Percentiles rank a stretch among this genome's conserved stretches.
Conservation (phyloP, 1,140 invertebrate genomes). For the Anadara kagoshimensis region DNA sequence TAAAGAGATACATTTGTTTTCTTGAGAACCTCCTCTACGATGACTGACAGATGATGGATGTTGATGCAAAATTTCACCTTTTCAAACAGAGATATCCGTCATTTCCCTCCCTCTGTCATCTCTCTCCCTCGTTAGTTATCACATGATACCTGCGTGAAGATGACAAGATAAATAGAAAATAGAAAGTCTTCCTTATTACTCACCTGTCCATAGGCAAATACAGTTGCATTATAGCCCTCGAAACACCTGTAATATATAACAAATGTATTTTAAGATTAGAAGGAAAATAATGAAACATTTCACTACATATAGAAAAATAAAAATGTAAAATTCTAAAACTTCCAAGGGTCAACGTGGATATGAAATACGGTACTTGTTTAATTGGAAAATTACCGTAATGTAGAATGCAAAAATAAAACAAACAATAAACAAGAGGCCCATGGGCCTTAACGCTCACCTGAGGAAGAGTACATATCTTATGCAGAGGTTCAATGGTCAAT, state of each 20-base stretch:
- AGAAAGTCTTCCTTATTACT: constrained; percentile 26
- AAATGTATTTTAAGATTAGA: neutral
- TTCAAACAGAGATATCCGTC: neutral
- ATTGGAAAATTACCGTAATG: too few relatives aligned
- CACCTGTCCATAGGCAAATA: constrained; percentile 77
- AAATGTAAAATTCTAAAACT: too few relatives aligned
- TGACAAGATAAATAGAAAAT: neutral
- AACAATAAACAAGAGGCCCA: too few relatives aligned
- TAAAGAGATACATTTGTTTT: too few relatives aligned
- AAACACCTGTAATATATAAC: constrained; percentile 69
- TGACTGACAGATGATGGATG: too few relatives aligned
- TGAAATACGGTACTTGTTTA: too few relatives aligned
- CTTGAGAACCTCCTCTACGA: too few relatives aligned
- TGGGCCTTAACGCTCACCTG: too few relatives aligned
- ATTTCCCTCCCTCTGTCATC: neutral
- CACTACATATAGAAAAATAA: neutral
- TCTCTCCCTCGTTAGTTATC: neutral
- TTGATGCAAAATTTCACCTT: neutral
- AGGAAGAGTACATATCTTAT: too few relatives aligned
- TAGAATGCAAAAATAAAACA: too few relatives aligned
- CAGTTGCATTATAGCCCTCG: constrained; percentile 77
- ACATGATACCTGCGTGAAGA: neutral
- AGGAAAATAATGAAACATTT: neutral
- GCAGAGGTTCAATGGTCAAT: too few relatives aligned
- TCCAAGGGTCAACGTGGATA: too few relatives aligned